phyloP scores from a whole-genome alignment of 1,140 invertebrate genomes.

The Marisa cornuarietis region DNA sequence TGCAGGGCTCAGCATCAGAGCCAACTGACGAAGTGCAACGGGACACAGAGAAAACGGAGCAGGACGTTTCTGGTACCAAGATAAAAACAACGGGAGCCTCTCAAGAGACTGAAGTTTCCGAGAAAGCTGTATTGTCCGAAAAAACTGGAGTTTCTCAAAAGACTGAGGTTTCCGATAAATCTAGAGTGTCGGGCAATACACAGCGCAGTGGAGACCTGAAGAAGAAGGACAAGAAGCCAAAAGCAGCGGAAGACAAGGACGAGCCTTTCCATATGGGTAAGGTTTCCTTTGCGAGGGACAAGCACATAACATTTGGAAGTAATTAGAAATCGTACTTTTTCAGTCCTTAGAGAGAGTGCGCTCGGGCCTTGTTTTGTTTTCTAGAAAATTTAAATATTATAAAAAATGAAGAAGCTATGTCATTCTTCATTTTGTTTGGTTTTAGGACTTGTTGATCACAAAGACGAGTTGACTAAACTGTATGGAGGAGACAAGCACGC shows the following conservation, averaged over 20 bases:
- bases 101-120: slow-evolving; percentile 3
- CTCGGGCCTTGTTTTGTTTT: neutral
- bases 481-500: neutral
- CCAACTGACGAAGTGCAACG: neutral
- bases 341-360: too few relatives aligned
- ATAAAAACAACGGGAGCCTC: slow-evolving; percentile 11
- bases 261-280: slow-evolving; percentile 40
- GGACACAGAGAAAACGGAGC: neutral
- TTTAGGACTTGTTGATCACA: slow-evolving; percentile 10
- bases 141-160: slow-evolving; percentile 1
- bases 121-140: neutral
- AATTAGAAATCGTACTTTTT: too few relatives aligned
- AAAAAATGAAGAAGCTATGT: neutral
- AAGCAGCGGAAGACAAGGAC: slow-evolving; percentile 23
- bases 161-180: slow-evolving; percentile 6
- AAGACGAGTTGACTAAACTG: slow-evolving; percentile 9
- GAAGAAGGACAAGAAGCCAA: slow-evolving; percentile 27
- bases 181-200: slow-evolving; percentile 24
- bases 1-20: neutral
- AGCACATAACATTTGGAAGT: neutral
- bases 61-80: neutral
- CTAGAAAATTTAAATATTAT: neutral
- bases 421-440: neutral
- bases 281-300: neutral
- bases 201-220: slow-evolving; percentile 27